phyloP scores from a whole-genome alignment of 1,140 invertebrate species.

The Chironomus tepperi region DNA sequence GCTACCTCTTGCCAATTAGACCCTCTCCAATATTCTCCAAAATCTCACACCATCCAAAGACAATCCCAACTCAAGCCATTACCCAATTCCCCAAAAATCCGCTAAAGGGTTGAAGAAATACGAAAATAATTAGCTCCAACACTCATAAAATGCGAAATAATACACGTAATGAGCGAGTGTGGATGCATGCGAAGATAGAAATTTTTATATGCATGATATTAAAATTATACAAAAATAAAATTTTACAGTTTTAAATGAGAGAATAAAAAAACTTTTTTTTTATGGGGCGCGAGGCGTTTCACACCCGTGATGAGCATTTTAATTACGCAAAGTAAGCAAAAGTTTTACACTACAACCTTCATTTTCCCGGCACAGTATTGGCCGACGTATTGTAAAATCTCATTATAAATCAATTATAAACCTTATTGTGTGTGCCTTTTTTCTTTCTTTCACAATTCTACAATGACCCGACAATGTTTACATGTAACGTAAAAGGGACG shows the following conservation, averaged over 20 bases:
- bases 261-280: not conserved
- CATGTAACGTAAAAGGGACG: not conserved
- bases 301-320: conserved; percentile 5
- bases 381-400: not conserved
- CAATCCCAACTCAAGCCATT: too few relatives aligned
- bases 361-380: not conserved
- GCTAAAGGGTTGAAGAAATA: not conserved
- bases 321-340: not conserved
- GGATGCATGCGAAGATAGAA: too few relatives aligned
- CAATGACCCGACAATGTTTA: not conserved
- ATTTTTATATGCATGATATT: too few relatives aligned
- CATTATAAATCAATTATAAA: conserved; percentile 10
- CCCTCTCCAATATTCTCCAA: too few relatives aligned
- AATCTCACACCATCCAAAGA: too few relatives aligned
- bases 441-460: too few relatives aligned
- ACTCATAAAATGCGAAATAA: not conserved
- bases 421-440: too few relatives aligned
- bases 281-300: not conserved
- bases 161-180: too few relatives aligned
- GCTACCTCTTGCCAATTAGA: too few relatives aligned
- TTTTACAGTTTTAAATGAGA: not conserved
- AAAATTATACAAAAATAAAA: too few relatives aligned
- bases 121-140: not conserved
- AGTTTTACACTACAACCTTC: not conserved
- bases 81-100: too few relatives aligned